Base-by-base conservation (phyloP, 2,113 vertebrate genomes). In the Albula goreensis region DNA sequence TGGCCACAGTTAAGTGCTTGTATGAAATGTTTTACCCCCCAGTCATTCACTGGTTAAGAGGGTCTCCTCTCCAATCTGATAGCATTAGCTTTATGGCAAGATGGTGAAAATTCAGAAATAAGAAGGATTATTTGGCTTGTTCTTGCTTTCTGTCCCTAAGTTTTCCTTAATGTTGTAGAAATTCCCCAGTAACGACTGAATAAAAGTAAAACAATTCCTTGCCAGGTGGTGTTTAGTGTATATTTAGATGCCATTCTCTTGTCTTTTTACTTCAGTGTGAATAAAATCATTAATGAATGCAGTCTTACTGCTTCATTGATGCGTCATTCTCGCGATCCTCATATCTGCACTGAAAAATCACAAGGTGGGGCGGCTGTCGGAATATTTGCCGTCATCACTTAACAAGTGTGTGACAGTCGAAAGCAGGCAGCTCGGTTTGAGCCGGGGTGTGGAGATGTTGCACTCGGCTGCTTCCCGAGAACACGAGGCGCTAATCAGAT, bases 401-500 rank as follows among this genome's bases (percentile, higher is more conserved):
- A 74, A 5, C 70, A 10, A 74, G 70, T 1, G 70, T 25, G 70
- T 74, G 70, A 74, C 70, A 31, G 70, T 74, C 70, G 31, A 74
- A 74, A n/a, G 2, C 22, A 74, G 31, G 70, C n/a, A 22, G 19
- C 31, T 8, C 22, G n/a, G 70, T 22, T 74, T 22, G n/a, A 74
- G 22, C 70, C n/a, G n/a, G 19, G 70, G 22, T 11, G n/a, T n/a
- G 70, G 70, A 74, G 31, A 74, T 31, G 22, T 74, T 74, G n/a
- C 70, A n/a, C n/a, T 25, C 70, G n/a, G n/a, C 70, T 74, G 22
- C 63, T n/a, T 74, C n/a, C 60, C 22, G 70, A 5, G n/a, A 74
- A 74, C n/a, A n/a, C 70, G n/a, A 74, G 70, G 22, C n/a, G 70
- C 70, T 74, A 74, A 74, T 74, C 70, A 74, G 70, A 74, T 11